Base-by-base conservation (phyloP, 2,113 vertebrate species). In the Semnornis frantzii region DNA sequence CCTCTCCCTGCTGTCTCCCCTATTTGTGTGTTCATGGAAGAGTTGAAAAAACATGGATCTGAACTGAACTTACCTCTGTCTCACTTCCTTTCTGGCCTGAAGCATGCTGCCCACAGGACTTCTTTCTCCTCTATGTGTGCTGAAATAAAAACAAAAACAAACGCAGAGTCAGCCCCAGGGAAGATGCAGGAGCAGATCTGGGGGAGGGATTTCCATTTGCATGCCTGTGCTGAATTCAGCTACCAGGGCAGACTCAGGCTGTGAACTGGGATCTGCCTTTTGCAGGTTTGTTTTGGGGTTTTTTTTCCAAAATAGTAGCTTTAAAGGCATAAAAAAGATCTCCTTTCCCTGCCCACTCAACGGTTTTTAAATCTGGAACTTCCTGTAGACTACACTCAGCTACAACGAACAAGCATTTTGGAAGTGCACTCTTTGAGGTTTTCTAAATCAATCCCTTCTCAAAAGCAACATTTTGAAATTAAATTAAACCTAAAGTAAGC, bases 111-210 rank as follows among this genome's bases (percentile, higher is more conserved):
- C 73, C 90, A 27, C 37, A 27, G 0, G 5, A 44, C 10, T 55
- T 50, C n/a, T 30, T 50, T 15, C 7, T 62, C n/a, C 27, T 34
- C 55, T 34, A 13, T 5, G 2, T 1, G 10, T 12, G 15, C 20
- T 34, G 33, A 78, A 87, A 69, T n/a, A 25, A 3, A 27, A 2
- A 1, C 3, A 5, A 6, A 42, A 77, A 1, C 7, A 46, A 58
- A 74, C 31, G 0, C 5, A 27, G n/a, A 27, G n/a, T 48, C 27
- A 39, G 30, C 20, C 46, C 34, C 20, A 25, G 0, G 0, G 0
- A 58, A 80, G 11, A 55, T 1, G 19, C 37, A 59, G 12, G 23
- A 92, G 8, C 6, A 73, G 46, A 17, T 83, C 34, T 80, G 30
- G 50, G n/a, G 24, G 20, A 74, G n/a, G 12, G 20, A 59, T 63